Base-by-base conservation (phyloP, 2,113 vertebrate species). In the Vulpes vulpes region DNA sequence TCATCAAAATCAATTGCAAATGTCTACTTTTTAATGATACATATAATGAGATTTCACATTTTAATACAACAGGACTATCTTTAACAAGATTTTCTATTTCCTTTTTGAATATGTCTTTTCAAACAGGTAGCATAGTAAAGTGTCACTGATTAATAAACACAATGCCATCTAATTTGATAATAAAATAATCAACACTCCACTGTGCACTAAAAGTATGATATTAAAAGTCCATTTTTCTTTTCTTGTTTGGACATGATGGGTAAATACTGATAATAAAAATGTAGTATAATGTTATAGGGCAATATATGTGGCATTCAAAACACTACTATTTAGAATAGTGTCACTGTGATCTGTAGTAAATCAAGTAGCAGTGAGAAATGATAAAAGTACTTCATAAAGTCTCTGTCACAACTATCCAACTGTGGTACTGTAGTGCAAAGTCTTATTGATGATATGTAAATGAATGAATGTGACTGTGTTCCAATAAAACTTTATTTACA, bases 41-140 rank as follows among this genome's bases (percentile, higher is more conserved):
- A 17, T 86, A 14, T 79, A 92, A 79, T 12, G 30, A 88, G 32
- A 85, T 10, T 93, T 94, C 57, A 64, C 8, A 89, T 79, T 96
- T 96, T 57, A 92, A 82, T 71, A 79, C 5, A 69, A 76, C 0
- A 74, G 43, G 73, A 60, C 35, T 69, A 64, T 38, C 10, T 11
- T 17, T 81, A 76, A 89, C 93, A 43, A 87, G 60, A 96, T 82
- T 91, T 93, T 59, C n/a, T 69, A 95, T 64, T 83, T 95, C 43
- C 91, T 55, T 32, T 91, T 51, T 94, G 67, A 88, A 57, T 83
- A 76, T 20, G 35, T 76, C 23, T 71, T 81, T 94, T 92, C 23
- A 78, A 97, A 83, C 25, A 93, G 19, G 82, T 57, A 71, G 25
- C 10, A 59, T 32, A 88, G 55, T 79, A 93, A 64, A 49, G 51